Base-by-base conservation (phyloP, 2,888 invertebrate genomes). In the Cinara cedri region DNA sequence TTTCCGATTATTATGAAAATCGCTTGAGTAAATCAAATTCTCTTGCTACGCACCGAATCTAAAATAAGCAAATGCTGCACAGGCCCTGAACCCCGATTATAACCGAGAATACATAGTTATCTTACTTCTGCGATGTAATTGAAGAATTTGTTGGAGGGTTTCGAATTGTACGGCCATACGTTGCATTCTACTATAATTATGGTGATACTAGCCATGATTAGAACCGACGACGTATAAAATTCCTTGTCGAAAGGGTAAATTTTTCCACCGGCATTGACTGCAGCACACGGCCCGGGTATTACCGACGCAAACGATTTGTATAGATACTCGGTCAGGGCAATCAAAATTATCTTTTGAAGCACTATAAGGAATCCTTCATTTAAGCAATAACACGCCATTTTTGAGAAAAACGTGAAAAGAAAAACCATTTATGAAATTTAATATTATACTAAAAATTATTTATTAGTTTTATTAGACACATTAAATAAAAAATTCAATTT, bases 241-340 rank as follows among this genome's bases (percentile, higher is more conserved):
- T 49, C 26, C 34, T 10, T 62, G 16, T 72, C 72, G 26, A 72
- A 72, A 10, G 72, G 72, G 34, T 34, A 72, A 9, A 72, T 72
- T 19, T 72, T 62, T 26, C 10, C 34, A 8, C 49, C 72, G 11
- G 3, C 19, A 9, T 13, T 24, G 57, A 1, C 6, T 9, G 19
- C 1, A 2, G 13, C 1, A 34, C 34, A 72, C 3, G 72, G 10
- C 13, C 3, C 6, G 34, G 11, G 62, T 11, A 19, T 19, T 14
- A 49, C 1, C 49, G 49, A 34, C 19, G 72, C 60, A 34, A 72
- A 21, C 34, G 1, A 1, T 10, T 1, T 21, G 11, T 62, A 60
- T 10, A 62, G 9, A 51, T 62, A 62, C 2, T n/a, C 11, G 9
- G 72, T 34, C 19, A 51, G 1, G 3, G 46, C 8, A 26, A 19